Evolutionary conservation across 2,113 vertebrate genomes (phyloP), one percentile per base, ranked within the genome.

Genomic region (Falco punctatus): DNA sequence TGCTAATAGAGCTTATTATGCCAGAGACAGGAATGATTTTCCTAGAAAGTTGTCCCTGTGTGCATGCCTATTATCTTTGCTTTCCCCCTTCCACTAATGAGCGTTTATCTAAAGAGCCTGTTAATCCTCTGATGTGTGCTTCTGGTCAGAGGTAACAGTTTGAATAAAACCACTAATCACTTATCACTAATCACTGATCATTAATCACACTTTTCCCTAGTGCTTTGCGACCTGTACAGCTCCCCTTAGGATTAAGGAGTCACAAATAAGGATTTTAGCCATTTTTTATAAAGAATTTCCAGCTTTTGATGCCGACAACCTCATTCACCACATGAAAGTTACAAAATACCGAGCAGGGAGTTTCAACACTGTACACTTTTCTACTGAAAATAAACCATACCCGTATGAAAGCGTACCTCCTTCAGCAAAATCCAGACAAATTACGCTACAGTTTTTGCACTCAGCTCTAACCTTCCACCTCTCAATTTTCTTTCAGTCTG

Each of bases 91-190:
- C 98, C 98, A 97, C 98, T 98, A 98, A 98, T 98, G 98, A 98
- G 98, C 98, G 96, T 98, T 98, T 98, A 98, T 98, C 98, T 98
- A 98, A 98, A 98, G 98, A 98, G 98, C 97, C 98, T 97, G 98
- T 97, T 98, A 98, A 98, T 98, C 98, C 98, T 98, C 98, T 98
- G 98, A 98, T 98, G 98, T 97, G 97, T 98, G 98, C 98, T 98
- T 98, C 98, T 98, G 98, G 98, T 98, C 98, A 98, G 98, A 98
- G 98, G 98, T 98, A 98, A 98, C 98, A 98, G 98, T 98, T 98
- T 98, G 98, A 98, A 98, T 98, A 98, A 98, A 98, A 98, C 98
- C 98, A 97, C 98, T 98, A 98, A 98, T 98, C 98, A 98, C 97
- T 98, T 98, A 98, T 98, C 98, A 97, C 97, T 98, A 98, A 98